phyloP scores from a whole-genome alignment of 2,888 invertebrate genomes.

The Cantharis flavilabris region DNA sequence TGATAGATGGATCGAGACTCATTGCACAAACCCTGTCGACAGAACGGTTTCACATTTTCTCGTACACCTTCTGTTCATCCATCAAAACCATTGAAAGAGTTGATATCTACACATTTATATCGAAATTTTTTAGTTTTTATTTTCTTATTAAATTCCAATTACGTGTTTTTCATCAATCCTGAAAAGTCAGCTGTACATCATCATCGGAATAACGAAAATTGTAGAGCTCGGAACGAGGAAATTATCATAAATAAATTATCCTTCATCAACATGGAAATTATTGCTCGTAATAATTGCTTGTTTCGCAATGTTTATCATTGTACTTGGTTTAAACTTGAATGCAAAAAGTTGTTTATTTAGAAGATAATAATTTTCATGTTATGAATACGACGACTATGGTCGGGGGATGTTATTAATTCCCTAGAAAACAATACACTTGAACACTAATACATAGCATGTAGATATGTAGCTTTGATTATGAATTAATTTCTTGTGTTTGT shows the following conservation, averaged over 20 bases:
- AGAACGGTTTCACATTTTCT: conserved; percentile 42
- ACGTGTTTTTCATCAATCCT: background rate
- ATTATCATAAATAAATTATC: background rate
- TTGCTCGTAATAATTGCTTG: background rate
- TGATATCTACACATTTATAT: conserved; percentile 29
- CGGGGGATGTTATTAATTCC: conserved; percentile 19
- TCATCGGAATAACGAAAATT: background rate
- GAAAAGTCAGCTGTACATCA: background rate
- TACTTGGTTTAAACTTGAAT: background rate
- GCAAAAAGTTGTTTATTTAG: background rate
- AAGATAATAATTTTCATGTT: conserved; percentile 20
- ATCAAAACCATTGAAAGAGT: conserved; percentile 43
- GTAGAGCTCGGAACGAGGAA: background rate
- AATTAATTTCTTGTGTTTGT: conserved; percentile 45
- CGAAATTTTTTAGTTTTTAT: conserved; percentile 11
- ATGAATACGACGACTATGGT: conserved; percentile 17
- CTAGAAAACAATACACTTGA: conserved; percentile 24
- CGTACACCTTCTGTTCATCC: conserved; percentile 47
- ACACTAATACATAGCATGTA: conserved; percentile 35
- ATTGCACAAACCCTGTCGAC: conserved; percentile 37
- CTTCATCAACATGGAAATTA: background rate
- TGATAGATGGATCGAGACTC: conserved; percentile 47
- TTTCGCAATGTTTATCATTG: background rate
- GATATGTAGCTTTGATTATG: conserved; percentile 31
- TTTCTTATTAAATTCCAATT: background rate